phyloP scores from a whole-genome alignment of 2,888 invertebrate species.

The Calameuta filiformis region DNA sequence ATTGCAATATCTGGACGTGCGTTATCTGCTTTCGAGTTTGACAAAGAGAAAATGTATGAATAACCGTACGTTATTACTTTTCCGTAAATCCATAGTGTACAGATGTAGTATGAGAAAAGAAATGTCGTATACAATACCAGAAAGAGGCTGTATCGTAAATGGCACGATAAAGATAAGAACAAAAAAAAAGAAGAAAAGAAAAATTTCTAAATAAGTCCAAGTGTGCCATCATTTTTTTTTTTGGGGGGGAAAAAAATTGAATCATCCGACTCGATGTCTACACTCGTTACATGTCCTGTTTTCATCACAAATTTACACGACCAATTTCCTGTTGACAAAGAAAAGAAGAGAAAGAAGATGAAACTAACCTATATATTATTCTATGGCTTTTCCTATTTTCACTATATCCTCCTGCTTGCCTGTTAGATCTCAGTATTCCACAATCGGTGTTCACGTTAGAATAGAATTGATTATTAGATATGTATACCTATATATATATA shows the following conservation, averaged over 20 bases:
- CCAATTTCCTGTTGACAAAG: neutral
- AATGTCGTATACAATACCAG: neutral
- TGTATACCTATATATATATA: slow-evolving; percentile 21
- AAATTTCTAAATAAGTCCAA: neutral
- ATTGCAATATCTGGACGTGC: neutral
- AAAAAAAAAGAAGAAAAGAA: neutral
- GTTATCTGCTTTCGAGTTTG: neutral
- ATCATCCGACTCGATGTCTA: neutral
- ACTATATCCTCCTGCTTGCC: neutral
- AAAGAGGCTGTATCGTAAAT: no score
- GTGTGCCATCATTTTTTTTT: neutral
- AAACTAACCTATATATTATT: neutral
- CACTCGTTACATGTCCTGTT: neutral
- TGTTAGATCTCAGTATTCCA: slow-evolving; percentile 8
- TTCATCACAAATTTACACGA: neutral
- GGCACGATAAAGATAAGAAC: neutral
- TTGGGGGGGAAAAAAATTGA: neutral
- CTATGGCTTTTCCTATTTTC: neutral
- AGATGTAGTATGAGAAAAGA: neutral
- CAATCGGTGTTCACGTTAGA: slow-evolving; percentile 15
- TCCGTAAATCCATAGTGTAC: neutral
- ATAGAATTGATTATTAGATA: slow-evolving; percentile 12
- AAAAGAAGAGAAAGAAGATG: neutral
- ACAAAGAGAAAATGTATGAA: neutral
- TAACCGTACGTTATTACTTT: neutral